Base-by-base conservation (phyloP, 2,888 invertebrate species). In the Drosophila prolongata region DNA sequence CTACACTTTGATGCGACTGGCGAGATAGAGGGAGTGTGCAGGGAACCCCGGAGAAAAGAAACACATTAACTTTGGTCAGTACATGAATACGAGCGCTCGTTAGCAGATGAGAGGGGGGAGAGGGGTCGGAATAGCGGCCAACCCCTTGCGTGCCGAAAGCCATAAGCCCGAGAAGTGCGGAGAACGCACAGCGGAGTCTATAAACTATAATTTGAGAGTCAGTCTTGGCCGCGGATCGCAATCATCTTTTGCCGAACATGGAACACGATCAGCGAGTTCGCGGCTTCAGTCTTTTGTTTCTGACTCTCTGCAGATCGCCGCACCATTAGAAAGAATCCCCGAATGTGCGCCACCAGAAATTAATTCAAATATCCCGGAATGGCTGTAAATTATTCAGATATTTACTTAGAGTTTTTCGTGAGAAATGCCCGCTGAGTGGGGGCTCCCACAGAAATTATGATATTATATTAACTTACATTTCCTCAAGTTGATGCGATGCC, bases 1-100 rank as follows among this genome's bases (percentile, higher is more conserved):
- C 56, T 79, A 75, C 80, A 80, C 78, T 78, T 80, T 80, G 34
- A 61, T 34, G 27, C n/a, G 37, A 69, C 71, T 60, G 67, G 46
- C 37, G 16, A 27, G 46, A 61, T 30, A 19, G 16, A 9, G 42
- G 35, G 35, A 35, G 35, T 35, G 46, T 9, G 46, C 9, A 13
- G 13, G 27, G 46, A 27, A n/a, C 14, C 2, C 5, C 14, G 27
- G 16, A n/a, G 49, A 14, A 35, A 58, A 72, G 59, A 81, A 81
- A 69, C 50, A 79, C 85, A 81, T 82, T 81, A 81, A 74, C 79
- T 71, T 52, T 35, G 60, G 60, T 43, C 70, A 75, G 72, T 80
- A 68, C 68, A 74, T 80, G 79, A 78, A 75, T 77, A 84, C 69
- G 73, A 84, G 75, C 79, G 84, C 75, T 81, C 81, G 81, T 84